Evolutionary conservation across 2,113 vertebrate genomes (phyloP), one percentile per base, ranked within the genome.

Genomic region (Noctilio leporinus): DNA sequence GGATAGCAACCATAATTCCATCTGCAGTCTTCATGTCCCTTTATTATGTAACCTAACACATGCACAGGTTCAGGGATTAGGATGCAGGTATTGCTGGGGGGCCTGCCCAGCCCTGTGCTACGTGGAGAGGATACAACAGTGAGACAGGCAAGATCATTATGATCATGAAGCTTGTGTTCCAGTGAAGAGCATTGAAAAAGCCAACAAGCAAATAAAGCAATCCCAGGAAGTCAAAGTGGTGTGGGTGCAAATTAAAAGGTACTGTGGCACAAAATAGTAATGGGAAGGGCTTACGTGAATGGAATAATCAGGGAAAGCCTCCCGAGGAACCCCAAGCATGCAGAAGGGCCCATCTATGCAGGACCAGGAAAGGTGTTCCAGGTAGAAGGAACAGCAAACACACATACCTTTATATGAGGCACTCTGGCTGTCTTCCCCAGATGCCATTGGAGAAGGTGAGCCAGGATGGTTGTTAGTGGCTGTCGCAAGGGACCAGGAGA

Each of bases 281-380:
- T 0, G 3, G 28, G 49, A 40, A 57, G 28, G 49, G 33, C 33
- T 49, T 49, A 24, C 1, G 2, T 30, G 43, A 30, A 16, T 4
- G 28, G 38, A n/a, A 10, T 28, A 24, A 35, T 81, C n/a, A 67
- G 30, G 12, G n/a, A 24, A 5, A 47, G 55, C 7, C 4, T 11
- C 10, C 16, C 0, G 3, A 53, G 19, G 40, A 38, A 7, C 30
- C 5, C 3, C 8, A 16, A 17, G 33, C 53, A 35, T 16, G 17
- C 7, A 8, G 70, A 33, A 38, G 53, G 24, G 20, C 33, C 14
- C 62, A 2, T 17, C 3, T 40, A 62, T 51, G 70, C 11, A 57
- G 69, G 55, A 24, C 59, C 5, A 38, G 59, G 40, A 89, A 95
- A 30, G 38, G 45, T 12, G 10, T 77, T 55, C 35, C 10, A 15